Conservation (phyloP, 2,797 vertebrate species). For the Premnoplex brunnescens region DNA sequence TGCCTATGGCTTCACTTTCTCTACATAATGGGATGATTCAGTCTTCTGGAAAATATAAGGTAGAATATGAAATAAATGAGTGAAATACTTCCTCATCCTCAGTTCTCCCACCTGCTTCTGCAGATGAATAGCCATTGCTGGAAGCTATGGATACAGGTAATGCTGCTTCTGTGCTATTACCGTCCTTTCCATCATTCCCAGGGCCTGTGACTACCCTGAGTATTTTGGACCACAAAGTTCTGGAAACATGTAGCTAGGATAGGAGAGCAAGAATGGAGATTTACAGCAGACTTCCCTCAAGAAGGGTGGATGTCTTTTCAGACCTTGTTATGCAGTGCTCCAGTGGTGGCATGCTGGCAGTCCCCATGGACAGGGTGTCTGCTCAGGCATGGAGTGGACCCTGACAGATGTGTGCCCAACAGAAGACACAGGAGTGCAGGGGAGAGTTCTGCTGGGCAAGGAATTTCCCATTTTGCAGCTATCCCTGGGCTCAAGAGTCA, state of each 20-base stretch:
- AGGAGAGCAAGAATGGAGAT: not conserved
- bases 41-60: not conserved
- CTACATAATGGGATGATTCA: not conserved
- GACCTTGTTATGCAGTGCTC: not conserved
- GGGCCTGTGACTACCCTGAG: not conserved
- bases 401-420: accelerated
- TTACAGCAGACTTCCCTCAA: not conserved
- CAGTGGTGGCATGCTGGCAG: not conserved
- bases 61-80: not conserved
- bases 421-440: not conserved
- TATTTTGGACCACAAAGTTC: not conserved
- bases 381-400: not conserved
- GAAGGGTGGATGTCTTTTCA: not conserved
- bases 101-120: not conserved
- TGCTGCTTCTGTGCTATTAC: not conserved
- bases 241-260: not conserved
- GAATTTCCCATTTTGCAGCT: not conserved
- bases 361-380: accelerated
- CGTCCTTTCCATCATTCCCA: not conserved
- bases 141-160: not conserved
- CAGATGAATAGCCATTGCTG: not conserved
- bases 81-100: not conserved
- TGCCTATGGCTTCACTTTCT: not conserved
- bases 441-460: not conserved
- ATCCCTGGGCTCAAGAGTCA: not conserved